Conservation (phyloP, 1,140 invertebrate species). For the Apolygus lucorum region DNA sequence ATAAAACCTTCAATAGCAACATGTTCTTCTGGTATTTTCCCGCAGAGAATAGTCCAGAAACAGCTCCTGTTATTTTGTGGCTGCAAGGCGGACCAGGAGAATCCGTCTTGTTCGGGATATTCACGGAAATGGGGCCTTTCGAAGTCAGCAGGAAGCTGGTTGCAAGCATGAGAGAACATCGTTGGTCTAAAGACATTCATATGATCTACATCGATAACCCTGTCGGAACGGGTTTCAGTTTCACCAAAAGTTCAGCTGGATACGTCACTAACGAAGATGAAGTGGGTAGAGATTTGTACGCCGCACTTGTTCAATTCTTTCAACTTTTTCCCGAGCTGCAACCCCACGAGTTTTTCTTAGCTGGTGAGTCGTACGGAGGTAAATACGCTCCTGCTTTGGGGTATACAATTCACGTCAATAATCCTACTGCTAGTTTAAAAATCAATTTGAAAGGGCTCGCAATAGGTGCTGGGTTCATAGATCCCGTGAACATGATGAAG, state of each 20-base stretch:
- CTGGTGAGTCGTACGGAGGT: conserved; percentile 51
- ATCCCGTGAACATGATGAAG: conserved; percentile 63
- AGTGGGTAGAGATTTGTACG: conserved; percentile 57
- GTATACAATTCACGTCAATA: conserved; percentile 46
- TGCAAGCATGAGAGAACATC: no score
- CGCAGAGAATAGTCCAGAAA: conserved; percentile 41
- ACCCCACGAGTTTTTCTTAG: conserved; percentile 34
- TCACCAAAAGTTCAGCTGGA: conserved; percentile 21
- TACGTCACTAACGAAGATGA: conserved; percentile 5
- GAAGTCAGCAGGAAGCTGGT: neutral
- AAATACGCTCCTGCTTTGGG: conserved; percentile 47
- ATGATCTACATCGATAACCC: no score
- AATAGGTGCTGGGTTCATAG: conserved; percentile 48
- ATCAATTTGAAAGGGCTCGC: conserved; percentile 51
- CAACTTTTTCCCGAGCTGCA: conserved; percentile 44
- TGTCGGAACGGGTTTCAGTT: no score
- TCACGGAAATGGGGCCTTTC: conserved; percentile 49
- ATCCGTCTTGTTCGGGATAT: conserved; percentile 59
- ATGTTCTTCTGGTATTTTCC: conserved; percentile 75
- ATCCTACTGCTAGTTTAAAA: conserved; percentile 48
- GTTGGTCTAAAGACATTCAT: no score
- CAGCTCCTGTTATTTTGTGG: conserved; percentile 60
- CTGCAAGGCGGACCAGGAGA: conserved; percentile 67
- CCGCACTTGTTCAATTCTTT: conserved; percentile 61
- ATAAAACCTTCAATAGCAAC: conserved; percentile 50